phyloP scores from a whole-genome alignment of 2,888 invertebrate species.

The Patella ulyssiponensis region DNA sequence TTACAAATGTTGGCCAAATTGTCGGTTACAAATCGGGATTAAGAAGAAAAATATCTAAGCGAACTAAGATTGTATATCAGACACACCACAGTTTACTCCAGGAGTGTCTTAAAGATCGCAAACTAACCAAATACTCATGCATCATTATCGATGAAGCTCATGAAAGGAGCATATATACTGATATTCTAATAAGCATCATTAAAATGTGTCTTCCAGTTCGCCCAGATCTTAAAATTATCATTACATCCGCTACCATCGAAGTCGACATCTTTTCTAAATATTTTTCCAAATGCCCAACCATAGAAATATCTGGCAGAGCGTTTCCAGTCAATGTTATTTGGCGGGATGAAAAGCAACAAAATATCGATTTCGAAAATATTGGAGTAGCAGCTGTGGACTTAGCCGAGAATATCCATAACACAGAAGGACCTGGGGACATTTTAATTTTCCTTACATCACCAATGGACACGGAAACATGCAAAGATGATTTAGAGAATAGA shows the following conservation, averaged over 20 bases:
- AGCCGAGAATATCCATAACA: slow-evolving; percentile 60
- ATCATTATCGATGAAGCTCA: slow-evolving; percentile 72
- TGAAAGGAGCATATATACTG: slow-evolving; percentile 70
- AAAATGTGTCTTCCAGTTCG: slow-evolving; percentile 57
- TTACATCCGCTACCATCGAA: slow-evolving; percentile 72
- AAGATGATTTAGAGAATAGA: slow-evolving; percentile 19
- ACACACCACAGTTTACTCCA: slow-evolving; percentile 70
- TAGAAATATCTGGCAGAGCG: slow-evolving; percentile 66
- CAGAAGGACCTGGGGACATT: slow-evolving; percentile 63
- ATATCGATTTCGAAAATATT: slow-evolving; percentile 40
- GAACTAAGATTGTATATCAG: slow-evolving; percentile 65
- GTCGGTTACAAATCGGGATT: slow-evolving; percentile 68
- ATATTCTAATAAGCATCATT: slow-evolving; percentile 69
- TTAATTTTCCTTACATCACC: slow-evolving; percentile 71
- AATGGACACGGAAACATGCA: slow-evolving; percentile 65
- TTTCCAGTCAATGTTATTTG: slow-evolving; percentile 70
- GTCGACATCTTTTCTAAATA: slow-evolving; percentile 64
- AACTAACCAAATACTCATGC: slow-evolving; percentile 51
- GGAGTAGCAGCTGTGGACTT: slow-evolving; percentile 58
- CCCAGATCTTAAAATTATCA: slow-evolving; percentile 65
- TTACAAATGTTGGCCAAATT: slow-evolving; percentile 54
- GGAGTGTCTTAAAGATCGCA: slow-evolving; percentile 60
- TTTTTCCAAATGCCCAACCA: slow-evolving; percentile 60
- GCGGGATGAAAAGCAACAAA: slow-evolving; percentile 30
- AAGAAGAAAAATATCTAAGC: slow-evolving; percentile 36